These are phyloP conservation scores for Hippocampus abdominalis DNA, from an alignment of 2,113 vertebrate species.

Conservation along the genomic window DNA sequence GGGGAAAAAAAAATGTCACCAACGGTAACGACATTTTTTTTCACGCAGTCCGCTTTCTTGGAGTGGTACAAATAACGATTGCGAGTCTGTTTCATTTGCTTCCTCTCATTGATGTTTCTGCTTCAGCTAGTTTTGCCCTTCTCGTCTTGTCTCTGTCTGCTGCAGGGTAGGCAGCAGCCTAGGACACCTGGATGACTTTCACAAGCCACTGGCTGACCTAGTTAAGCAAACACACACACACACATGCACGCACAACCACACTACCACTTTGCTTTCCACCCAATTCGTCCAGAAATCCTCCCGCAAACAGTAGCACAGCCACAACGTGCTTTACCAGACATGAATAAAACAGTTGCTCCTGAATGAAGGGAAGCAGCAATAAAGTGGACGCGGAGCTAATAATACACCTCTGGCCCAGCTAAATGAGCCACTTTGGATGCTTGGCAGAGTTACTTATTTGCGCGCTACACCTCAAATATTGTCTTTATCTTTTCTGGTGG, in stretches of 20 bases:
- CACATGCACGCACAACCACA: slow-evolving; percentile 13
- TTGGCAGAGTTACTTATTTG: slow-evolving; percentile 13
- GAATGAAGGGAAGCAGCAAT: slow-evolving; percentile 16
- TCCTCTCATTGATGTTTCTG: background rate
- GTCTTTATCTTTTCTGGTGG: background rate
- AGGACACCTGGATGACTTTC: slow-evolving; percentile 68
- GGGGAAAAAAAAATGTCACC: too few relatives aligned
- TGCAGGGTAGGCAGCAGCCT: slow-evolving; percentile 38
- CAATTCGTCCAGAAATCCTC: slow-evolving; percentile 37
- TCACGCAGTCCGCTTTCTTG: too few relatives aligned
- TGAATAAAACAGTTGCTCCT: slow-evolving; percentile 27
- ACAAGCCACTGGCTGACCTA: slow-evolving; percentile 62
- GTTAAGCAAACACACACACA: slow-evolving; percentile 47
- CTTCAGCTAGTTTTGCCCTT: background rate
- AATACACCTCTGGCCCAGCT: slow-evolving; percentile 28
- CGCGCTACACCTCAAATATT: slow-evolving; percentile 2
- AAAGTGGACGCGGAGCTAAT: slow-evolving; percentile 31
- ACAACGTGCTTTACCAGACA: background rate
- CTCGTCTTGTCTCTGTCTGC: slow-evolving; percentile 27
- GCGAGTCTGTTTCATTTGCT: background rate
- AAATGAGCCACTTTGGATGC: slow-evolving; percentile 15
- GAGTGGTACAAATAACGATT: too few relatives aligned
- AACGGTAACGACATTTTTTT: too few relatives aligned
- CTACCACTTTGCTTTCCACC: slow-evolving; percentile 39
- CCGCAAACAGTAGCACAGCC: background rate